These are phyloP conservation scores for Megathymus violae DNA, from an alignment of 1,140 invertebrate species.

Conservation along the genomic window DNA sequence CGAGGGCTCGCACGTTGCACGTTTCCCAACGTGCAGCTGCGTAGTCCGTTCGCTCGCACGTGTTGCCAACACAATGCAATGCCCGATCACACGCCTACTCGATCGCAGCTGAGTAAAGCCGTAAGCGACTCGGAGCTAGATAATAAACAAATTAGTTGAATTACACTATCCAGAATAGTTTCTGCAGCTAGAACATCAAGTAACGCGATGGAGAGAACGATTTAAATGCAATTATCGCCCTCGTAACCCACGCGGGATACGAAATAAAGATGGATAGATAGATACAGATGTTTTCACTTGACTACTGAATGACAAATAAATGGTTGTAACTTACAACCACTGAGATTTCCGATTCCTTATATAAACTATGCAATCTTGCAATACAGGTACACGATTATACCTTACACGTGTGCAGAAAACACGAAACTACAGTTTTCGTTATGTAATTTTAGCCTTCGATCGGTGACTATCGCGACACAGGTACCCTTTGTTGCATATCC, in stretches of 20 bases:
- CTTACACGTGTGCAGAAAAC: neutral
- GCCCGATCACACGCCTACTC: slow-evolving; percentile 2
- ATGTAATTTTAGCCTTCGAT: slow-evolving; percentile 23
- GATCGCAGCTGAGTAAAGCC: neutral
- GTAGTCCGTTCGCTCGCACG: slow-evolving; percentile 7
- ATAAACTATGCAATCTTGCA: neutral
- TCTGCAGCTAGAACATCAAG: neutral
- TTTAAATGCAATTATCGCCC: neutral
- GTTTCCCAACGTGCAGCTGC: slow-evolving; percentile 25
- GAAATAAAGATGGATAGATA: neutral
- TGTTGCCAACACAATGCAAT: slow-evolving; percentile 29
- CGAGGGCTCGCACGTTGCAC: slow-evolving; percentile 1
- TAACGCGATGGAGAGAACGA: neutral
- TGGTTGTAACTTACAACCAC: neutral
- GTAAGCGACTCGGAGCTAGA: neutral
- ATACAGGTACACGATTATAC: neutral
- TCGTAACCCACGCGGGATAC: neutral
- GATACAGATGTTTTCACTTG: no score
- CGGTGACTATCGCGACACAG: slow-evolving; percentile 26
- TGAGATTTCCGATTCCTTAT: neutral
- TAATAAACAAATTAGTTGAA: neutral
- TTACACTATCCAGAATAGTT: neutral
- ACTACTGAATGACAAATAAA: no score
- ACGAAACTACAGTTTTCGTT: slow-evolving; percentile 3
- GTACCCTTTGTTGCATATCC: slow-evolving; percentile 37